Evolutionary conservation across 1,140 invertebrate species (phyloP).

Genomic region (Drosophila parabipectinata): DNA sequence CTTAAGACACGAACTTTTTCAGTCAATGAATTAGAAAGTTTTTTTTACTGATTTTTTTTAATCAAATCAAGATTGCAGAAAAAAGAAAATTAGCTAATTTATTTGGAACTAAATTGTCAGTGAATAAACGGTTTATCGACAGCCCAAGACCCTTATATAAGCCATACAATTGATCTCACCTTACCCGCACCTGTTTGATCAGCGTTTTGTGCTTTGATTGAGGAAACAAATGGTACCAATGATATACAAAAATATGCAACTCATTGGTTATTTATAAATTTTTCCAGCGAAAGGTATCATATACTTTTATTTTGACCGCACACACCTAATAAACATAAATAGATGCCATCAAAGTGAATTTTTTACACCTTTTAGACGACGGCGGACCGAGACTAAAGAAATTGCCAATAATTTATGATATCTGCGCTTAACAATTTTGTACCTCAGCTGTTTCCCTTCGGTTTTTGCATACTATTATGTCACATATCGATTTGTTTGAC

Average conservation of each 20-base stretch:
- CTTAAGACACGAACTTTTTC: constrained; percentile 37
- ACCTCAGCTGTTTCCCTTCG: constrained; percentile 11
- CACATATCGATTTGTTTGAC: constrained; percentile 38
- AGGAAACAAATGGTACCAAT: constrained; percentile 27
- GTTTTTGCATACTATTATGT: constrained; percentile 43
- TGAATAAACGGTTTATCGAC: constrained; percentile 14
- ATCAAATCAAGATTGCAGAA: background rate
- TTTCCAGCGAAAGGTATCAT: constrained; percentile 28
- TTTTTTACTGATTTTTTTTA: too few relatives aligned
- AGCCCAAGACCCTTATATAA: constrained; percentile 20
- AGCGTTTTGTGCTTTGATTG: constrained; percentile 10
- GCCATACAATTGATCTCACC: constrained; percentile 12
- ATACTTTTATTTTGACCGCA: constrained; percentile 9
- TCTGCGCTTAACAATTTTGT: constrained; percentile 25
- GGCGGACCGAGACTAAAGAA: constrained; percentile 1
- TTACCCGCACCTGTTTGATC: constrained; percentile 33
- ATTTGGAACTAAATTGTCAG: background rate
- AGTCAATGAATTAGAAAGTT: background rate
- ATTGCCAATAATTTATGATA: constrained; percentile 31
- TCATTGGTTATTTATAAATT: constrained; percentile 33
- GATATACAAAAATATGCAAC: constrained; percentile 23
- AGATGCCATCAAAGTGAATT: constrained; percentile 2
- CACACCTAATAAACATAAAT: constrained; percentile 8
- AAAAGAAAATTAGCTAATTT: constrained; percentile 7
- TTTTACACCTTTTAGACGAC: constrained; percentile 13